Base-by-base conservation (phyloP, 2,888 invertebrate species). In the Tiliacea aurago region DNA sequence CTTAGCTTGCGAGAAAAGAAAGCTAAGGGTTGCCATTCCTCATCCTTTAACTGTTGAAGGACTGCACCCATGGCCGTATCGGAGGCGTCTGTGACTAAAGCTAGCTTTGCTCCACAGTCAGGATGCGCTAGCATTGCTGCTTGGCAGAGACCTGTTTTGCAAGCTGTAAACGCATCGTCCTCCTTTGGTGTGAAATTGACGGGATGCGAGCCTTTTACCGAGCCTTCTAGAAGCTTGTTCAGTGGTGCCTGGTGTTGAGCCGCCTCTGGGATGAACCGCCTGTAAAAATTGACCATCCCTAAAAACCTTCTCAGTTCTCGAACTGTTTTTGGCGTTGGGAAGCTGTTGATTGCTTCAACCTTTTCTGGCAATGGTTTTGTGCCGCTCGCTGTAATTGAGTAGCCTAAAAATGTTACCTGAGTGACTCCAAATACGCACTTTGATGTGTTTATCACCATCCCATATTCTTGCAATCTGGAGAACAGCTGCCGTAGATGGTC, bases 331-430 rank as follows among this genome's bases (percentile, higher is more conserved):
- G 56, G 67, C 7, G 41, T 1, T 18, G 67, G 33, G n/a, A 55
- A 56, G 7, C 18, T 55, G 18, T 13, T 37, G 43, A 66, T 56
- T 2, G 45, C 43, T 15, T 67, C 56, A 13, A 67, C 67, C 5
- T 66, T 66, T 2, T 13, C 28, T 7, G 67, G 55, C 13, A 67
- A 20, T 3, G 66, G 66, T 13, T 28, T 56, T 13, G 66, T 56
- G 20, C 67, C 67, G 1, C 6, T 3, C 2, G 43, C 13, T 7
- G 55, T 20, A 4, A 67, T 67, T 1, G 9, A 3, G 67, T 66
- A 66, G 0, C 66, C 66, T 43, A 66, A 41, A 43, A 66, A 66
- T n/a, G 23, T 66, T 4, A 66, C 56, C 10, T 28, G 18, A 18
- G 56, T 6, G 23, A 9, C 33, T 4, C 33, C 58, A 3, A 58